Evolutionary conservation across 2,888 invertebrate genomes (phyloP).

Genomic region (Epinotia nisella): DNA sequence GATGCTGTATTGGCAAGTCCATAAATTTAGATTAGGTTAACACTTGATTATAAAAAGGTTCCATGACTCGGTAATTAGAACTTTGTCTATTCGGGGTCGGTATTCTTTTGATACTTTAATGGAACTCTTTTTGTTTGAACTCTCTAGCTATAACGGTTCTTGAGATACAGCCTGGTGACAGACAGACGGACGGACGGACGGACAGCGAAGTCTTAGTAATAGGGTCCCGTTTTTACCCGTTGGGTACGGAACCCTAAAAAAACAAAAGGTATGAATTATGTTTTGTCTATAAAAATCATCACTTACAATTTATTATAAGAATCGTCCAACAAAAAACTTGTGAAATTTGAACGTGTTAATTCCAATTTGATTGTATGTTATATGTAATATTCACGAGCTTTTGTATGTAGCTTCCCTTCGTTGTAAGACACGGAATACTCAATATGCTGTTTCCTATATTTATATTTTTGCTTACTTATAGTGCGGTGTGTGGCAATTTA

Average conservation of each 20-base stretch:
- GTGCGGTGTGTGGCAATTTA: conserved; percentile 9
- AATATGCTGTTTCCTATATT: conserved; percentile 66
- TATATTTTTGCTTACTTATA: conserved; percentile 38
- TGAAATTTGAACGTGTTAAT: conserved; percentile 18
- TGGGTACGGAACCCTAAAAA: too few species aligned
- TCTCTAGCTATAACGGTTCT: too few species aligned
- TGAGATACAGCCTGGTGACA: too few species aligned
- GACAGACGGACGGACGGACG: too few species aligned
- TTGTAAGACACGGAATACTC: conserved; percentile 54
- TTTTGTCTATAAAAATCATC: background rate
- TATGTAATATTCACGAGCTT: conserved; percentile 29
- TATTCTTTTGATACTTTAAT: background rate
- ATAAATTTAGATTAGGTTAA: conserved; percentile 26
- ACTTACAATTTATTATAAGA: background rate
- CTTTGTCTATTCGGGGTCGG: background rate
- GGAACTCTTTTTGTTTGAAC: too few species aligned
- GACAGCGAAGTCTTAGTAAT: too few species aligned
- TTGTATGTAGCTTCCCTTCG: conserved; percentile 28
- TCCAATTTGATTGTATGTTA: conserved; percentile 35
- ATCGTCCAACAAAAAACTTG: background rate
- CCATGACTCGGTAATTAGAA: background rate
- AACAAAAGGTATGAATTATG: background rate
- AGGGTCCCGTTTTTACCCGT: too few species aligned
- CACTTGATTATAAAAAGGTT: background rate
- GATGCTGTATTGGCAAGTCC: conserved; percentile 10